A percentile compares a stretch with the other conserved stretches of the same genome.
phyloP scores from a whole-genome alignment of 1,140 invertebrate species.

The Solenopsis invicta region DNA sequence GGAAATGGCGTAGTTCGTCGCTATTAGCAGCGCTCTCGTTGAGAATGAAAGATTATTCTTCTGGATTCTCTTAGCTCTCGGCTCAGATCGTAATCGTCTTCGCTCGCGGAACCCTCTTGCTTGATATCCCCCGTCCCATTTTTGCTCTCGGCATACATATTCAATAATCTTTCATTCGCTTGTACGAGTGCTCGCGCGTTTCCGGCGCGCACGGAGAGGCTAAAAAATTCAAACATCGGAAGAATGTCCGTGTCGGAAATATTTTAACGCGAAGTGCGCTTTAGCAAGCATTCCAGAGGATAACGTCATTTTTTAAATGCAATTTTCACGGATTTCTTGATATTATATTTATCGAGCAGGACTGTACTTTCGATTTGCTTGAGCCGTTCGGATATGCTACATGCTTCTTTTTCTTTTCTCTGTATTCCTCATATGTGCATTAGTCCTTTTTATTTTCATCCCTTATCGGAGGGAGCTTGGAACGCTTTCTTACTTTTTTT shows the following conservation, averaged over 20 bases:
- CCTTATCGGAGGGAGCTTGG: not conserved
- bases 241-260: conserved; percentile 26
- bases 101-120: not conserved
- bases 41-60: conserved; percentile 66
- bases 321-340: conserved; percentile 14
- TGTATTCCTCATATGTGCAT: not conserved
- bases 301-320: conserved; percentile 14
- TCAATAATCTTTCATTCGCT: conserved; percentile 69
- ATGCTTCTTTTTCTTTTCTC: not conserved
- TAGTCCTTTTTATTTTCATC: not conserved
- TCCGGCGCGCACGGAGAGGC: not conserved
- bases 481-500: not conserved
- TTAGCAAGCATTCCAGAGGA: not conserved
- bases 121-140: not conserved
- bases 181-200: conserved; percentile 21
- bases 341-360: conserved; percentile 30
- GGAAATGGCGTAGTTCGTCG: conserved; percentile 65
- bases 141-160: not conserved
- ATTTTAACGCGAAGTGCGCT: not conserved
- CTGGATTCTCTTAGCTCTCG: not conserved
- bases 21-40: conserved; percentile 31
- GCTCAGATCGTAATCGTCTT: conserved; percentile 7
- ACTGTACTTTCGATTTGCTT: not conserved
- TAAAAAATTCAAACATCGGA: conserved; percentile 17
- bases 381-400: not conserved